Conservation (phyloP, 2,113 vertebrate species). For the Polypterus senegalus region DNA sequence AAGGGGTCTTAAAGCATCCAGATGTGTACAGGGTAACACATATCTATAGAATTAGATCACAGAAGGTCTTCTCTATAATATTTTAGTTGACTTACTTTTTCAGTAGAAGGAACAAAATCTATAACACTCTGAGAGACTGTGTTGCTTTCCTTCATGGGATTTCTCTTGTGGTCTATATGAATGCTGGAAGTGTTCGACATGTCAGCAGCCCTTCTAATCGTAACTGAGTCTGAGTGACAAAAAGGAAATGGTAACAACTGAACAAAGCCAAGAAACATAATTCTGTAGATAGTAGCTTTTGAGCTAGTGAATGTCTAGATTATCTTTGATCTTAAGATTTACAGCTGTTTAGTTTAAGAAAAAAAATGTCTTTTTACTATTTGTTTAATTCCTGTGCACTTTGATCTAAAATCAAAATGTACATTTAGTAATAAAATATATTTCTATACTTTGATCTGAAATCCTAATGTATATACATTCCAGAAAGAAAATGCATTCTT, state of each 20-base stretch:
- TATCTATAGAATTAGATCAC: conserved; percentile 57
- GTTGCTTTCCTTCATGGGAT: conserved; percentile 52
- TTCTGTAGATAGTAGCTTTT: conserved; percentile 38
- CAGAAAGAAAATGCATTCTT: too few relatives aligned
- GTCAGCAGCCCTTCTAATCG: conserved; percentile 45
- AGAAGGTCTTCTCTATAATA: conserved; percentile 43
- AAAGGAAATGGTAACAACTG: conserved; percentile 50
- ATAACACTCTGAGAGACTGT: conserved; percentile 50
- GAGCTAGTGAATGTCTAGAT: conserved; percentile 30
- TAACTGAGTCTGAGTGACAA: conserved; percentile 52
- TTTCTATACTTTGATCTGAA: conserved; percentile 23
- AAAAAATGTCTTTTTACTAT: conserved; percentile 17
- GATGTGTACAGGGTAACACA: conserved; percentile 52
- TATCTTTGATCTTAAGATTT: conserved; percentile 26
- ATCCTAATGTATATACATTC: neutral
- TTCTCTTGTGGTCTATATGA: conserved; percentile 40
- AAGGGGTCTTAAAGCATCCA: conserved; percentile 56
- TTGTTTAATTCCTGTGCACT: conserved; percentile 23
- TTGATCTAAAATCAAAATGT: conserved; percentile 11
- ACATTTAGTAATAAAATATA: conserved; percentile 15
- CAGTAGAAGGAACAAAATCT: conserved; percentile 55
- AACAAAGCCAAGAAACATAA: conserved; percentile 19
- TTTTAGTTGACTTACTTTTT: conserved; percentile 73
- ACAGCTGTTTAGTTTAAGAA: conserved; percentile 25
- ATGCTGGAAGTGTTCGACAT: conserved; percentile 42